phyloP scores from a whole-genome alignment of 2,797 vertebrate genomes.

The Siniperca obscura region DNA sequence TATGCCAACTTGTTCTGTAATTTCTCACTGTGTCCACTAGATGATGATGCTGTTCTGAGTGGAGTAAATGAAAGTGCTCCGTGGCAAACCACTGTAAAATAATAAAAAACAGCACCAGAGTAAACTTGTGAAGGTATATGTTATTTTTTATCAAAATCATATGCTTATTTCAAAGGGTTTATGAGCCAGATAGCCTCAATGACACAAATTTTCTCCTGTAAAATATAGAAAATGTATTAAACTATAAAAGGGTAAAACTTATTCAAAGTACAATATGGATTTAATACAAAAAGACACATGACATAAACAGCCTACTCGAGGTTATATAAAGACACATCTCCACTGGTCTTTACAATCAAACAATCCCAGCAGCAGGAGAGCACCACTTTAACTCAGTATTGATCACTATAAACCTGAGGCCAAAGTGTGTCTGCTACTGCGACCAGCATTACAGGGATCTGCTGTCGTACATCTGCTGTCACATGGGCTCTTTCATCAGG shows the following conservation, averaged over 20 bases:
- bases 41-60: slow-evolving; percentile 36
- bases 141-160: slow-evolving; percentile 1
- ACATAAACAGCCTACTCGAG: not conserved
- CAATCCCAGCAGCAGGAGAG: not conserved
- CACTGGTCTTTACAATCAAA: not conserved
- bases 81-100: not conserved
- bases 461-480: slow-evolving; percentile 24
- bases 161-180: not conserved
- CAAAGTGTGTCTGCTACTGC: slow-evolving; percentile 24
- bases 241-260: not conserved
- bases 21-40: slow-evolving; percentile 45
- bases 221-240: not conserved
- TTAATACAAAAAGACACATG: not conserved
- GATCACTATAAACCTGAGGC: slow-evolving; percentile 6
- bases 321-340: not conserved
- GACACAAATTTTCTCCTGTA: not conserved
- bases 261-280: not conserved
- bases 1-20: not conserved
- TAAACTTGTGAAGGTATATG: not conserved
- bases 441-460: slow-evolving; percentile 4
- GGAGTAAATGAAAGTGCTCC: not conserved
- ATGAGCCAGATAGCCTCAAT: not conserved
- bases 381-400: not conserved
- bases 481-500: slow-evolving; percentile 39
- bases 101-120: slow-evolving; percentile 4